Percentiles rank a stretch among this genome's conserved stretches.
Conservation (phyloP, 2,797 vertebrate species). For the Hippopotamyrus pictus region DNA sequence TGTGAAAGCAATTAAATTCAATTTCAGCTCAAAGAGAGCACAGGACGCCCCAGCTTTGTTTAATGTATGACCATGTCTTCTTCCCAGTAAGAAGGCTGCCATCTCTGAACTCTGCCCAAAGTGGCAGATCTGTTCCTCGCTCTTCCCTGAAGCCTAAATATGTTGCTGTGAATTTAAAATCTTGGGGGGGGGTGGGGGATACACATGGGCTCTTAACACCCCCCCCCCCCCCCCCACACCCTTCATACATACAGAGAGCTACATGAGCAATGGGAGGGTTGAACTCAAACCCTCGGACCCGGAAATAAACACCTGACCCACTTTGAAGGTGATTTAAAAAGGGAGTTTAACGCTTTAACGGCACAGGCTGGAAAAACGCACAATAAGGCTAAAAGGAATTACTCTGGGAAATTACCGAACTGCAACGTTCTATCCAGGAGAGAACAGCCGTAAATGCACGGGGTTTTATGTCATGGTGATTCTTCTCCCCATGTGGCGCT, state of each 20-base stretch:
- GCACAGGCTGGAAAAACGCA: background rate
- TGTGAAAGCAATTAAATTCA: slow-evolving; percentile 46
- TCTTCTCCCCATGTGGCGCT: background rate
- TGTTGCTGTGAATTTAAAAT: slow-evolving; percentile 2
- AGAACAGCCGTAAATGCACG: background rate
- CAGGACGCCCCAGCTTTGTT: slow-evolving; percentile 2
- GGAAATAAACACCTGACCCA: background rate
- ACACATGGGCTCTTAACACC: background rate
- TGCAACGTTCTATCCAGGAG: background rate
- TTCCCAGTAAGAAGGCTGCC: slow-evolving; percentile 14
- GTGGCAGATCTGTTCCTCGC: slow-evolving; percentile 15
- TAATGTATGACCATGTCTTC: background rate
- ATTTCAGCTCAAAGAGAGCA: slow-evolving; percentile 46
- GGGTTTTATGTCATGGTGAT: background rate
- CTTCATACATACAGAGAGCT: background rate
- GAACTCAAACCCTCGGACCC: background rate
- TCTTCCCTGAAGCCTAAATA: slow-evolving; percentile 8
- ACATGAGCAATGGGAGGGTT: background rate
- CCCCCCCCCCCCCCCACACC: background rate
- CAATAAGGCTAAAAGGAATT: slow-evolving; percentile 18
- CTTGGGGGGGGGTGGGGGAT: background rate
- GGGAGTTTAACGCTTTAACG: slow-evolving; percentile 17
- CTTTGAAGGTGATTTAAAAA: slow-evolving; percentile 26
- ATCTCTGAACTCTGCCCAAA: slow-evolving; percentile 13
- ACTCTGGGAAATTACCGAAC: slow-evolving; percentile 16